A percentile compares a stretch with the other conserved stretches of the same genome.
Conservation (phyloP, 2,888 invertebrate genomes). For the Himalopsyche tibetana region DNA sequence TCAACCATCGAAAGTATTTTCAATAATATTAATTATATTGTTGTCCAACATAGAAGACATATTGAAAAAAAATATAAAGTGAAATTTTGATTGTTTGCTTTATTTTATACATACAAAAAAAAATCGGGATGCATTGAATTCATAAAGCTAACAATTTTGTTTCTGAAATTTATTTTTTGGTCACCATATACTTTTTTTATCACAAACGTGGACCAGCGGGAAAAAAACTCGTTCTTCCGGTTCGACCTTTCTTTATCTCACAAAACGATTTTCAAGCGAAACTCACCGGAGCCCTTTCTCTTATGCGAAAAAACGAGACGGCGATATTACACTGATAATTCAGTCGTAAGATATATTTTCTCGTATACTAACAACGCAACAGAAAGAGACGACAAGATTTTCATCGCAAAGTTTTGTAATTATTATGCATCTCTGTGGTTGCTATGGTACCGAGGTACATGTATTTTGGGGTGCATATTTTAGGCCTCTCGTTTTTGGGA, state of each 20-base stretch:
- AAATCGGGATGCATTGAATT: too few relatives aligned
- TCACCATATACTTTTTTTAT: conserved; percentile 50
- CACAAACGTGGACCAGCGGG: conserved; percentile 52
- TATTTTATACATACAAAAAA: too few relatives aligned
- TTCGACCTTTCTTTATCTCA: conserved; percentile 45
- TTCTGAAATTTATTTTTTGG: conserved; percentile 4
- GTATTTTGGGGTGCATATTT: conserved; percentile 78
- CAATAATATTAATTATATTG: too few relatives aligned
- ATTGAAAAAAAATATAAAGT: too few relatives aligned
- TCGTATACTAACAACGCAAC: neutral
- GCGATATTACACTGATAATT: conserved; percentile 71
- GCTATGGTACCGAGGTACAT: conserved; percentile 70
- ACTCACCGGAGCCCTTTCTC: neutral
- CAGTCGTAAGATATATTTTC: neutral
- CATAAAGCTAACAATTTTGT: too few relatives aligned
- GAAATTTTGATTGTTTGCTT: too few relatives aligned
- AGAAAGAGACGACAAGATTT: neutral
- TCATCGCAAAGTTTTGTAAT: neutral
- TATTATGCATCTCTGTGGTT: conserved; percentile 69
- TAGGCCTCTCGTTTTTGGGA: conserved; percentile 68
- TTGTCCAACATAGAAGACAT: too few relatives aligned
- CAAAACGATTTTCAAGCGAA: conserved; percentile 21
- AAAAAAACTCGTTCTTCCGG: conserved; percentile 58
- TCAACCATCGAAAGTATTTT: too few relatives aligned
- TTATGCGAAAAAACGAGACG: conserved; percentile 70